A percentile compares a stretch with the other conserved stretches of the same genome.
phyloP scores from a whole-genome alignment of 2,113 vertebrate species.

The Nansenia antarctica region DNA sequence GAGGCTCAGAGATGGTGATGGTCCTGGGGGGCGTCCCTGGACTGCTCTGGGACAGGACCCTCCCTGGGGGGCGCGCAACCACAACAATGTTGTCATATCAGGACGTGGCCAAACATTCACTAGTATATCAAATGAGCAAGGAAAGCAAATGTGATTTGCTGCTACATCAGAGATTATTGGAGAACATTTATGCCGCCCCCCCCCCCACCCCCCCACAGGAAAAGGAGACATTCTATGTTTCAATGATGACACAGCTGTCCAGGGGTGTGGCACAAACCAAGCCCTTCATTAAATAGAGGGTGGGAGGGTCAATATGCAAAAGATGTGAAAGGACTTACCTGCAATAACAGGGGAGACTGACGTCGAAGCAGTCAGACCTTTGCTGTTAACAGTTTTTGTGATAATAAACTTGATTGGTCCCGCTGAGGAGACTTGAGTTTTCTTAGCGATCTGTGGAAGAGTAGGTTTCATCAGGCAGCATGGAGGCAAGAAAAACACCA shows the following conservation, averaged over 20 bases:
- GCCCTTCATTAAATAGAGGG: background rate
- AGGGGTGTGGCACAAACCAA: background rate
- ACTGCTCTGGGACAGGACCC: conserved; percentile 87
- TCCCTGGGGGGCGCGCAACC: conserved; percentile 72
- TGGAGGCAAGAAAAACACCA: background rate
- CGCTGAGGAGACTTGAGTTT: conserved; percentile 87
- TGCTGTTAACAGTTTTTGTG: conserved; percentile 95
- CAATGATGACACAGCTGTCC: background rate
- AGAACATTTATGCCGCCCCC: too few species aligned
- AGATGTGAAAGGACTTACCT: conserved; percentile 65
- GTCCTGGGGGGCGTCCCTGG: conserved; percentile 87
- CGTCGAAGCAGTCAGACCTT: conserved; percentile 86
- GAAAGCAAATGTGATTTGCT: too few species aligned
- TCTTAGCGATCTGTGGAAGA: conserved; percentile 88
- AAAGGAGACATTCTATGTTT: too few species aligned
- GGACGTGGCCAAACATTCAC: background rate
- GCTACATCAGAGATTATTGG: too few species aligned
- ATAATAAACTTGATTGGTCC: conserved; percentile 95
- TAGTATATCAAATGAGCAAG: background rate
- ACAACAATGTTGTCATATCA: background rate
- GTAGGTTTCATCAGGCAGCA: background rate
- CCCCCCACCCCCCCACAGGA: too few species aligned
- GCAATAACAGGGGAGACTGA: conserved; percentile 87
- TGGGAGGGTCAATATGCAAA: background rate
- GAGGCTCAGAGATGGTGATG: conserved; percentile 86